phyloP scores from a whole-genome alignment of 1,140 invertebrate species.

The Bombus polaris region DNA sequence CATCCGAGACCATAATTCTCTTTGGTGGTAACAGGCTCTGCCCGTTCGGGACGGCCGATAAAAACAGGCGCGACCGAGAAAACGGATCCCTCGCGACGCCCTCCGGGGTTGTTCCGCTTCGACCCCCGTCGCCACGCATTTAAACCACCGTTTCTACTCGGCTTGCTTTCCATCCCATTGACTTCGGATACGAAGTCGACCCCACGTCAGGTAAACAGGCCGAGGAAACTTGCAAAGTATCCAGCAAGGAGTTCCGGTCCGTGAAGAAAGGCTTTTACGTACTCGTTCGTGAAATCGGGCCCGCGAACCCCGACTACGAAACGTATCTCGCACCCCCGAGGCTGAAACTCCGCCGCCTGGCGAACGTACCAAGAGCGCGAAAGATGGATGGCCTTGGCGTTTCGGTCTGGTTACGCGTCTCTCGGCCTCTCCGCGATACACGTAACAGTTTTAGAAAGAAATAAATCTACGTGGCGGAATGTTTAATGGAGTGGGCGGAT shows the following conservation, averaged over 20 bases:
- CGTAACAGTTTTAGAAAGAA: conserved; percentile 51
- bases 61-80: conserved; percentile 46
- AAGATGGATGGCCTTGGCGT: conserved; percentile 57
- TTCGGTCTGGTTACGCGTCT: conserved; percentile 51
- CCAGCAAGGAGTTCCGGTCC: conserved; percentile 66
- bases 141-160: conserved; percentile 68
- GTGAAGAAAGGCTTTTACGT: conserved; percentile 61
- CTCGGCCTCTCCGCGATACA: conserved; percentile 17
- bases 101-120: neutral
- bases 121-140: conserved; percentile 34
- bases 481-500: conserved; percentile 50
- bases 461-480: conserved; percentile 39
- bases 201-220: conserved; percentile 76
- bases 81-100: neutral
- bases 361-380: conserved; percentile 15
- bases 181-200: conserved; percentile 61
- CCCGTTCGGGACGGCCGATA: conserved; percentile 41
- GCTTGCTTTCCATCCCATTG: conserved; percentile 78
- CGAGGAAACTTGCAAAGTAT: conserved; percentile 78
- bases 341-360: conserved; percentile 14
- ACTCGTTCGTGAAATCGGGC: conserved; percentile 68
- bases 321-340: conserved; percentile 54
- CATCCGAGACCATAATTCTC: conserved; percentile 56
- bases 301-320: conserved; percentile 41
- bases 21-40: conserved; percentile 17